Evolutionary conservation across 2,888 invertebrate species (phyloP).

Genomic region (Tetragnatha montana): DNA sequence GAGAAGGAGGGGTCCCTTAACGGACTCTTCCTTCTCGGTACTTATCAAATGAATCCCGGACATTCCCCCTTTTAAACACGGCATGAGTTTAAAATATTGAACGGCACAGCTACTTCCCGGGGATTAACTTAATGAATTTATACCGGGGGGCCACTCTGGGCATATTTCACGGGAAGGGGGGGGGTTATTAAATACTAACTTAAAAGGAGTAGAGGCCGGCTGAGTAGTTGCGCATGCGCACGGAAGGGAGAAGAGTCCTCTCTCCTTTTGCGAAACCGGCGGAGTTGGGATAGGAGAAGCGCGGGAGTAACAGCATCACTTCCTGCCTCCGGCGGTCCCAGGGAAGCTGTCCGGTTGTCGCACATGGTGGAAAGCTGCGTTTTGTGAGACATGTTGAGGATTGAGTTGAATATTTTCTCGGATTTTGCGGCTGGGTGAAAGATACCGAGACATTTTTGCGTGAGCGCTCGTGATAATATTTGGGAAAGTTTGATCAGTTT

Average conservation of each 20-base stretch:
- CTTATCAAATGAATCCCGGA: conserved; percentile 39
- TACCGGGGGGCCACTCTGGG: background rate
- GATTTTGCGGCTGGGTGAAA: background rate
- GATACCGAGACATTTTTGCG: background rate
- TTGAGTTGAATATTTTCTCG: background rate
- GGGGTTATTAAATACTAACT: conserved; percentile 26
- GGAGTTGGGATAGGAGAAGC: conserved; percentile 40
- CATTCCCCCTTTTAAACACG: background rate
- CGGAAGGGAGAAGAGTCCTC: background rate
- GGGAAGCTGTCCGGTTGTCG: background rate
- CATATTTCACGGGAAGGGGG: conserved; percentile 34
- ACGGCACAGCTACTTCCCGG: background rate
- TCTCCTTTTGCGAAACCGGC: conserved; percentile 18
- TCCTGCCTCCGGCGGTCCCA: conserved; percentile 24
- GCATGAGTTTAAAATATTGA: conserved; percentile 20
- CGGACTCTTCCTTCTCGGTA: background rate
- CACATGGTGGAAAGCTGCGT: background rate
- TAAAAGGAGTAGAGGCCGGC: conserved; percentile 9
- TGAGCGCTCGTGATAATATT: background rate
- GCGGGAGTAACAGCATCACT: conserved; percentile 37
- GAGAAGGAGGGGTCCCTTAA: conserved; percentile 5
- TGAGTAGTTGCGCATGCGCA: conserved; percentile 17
- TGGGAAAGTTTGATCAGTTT: no score
- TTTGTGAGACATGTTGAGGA: background rate
- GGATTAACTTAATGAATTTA: conserved; percentile 52